Evolutionary conservation across 2,888 invertebrate genomes (phyloP).

Genomic region (Gisinianus flammeolus): DNA sequence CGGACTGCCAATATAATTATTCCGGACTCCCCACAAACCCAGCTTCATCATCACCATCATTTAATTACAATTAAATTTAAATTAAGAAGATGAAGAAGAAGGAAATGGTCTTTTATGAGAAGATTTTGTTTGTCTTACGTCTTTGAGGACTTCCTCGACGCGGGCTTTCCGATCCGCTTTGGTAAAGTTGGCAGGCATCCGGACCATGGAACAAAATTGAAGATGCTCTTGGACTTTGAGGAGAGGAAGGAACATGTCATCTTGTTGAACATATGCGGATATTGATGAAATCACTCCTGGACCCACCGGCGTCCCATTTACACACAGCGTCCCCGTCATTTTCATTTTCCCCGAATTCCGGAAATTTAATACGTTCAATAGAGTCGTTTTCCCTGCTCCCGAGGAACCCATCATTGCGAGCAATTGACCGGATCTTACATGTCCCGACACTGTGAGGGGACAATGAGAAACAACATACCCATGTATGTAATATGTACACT

Average conservation of each 20-base stretch:
- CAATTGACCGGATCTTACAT: conserved; percentile 6
- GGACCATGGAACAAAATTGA: conserved; percentile 64
- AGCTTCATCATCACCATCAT: conserved; percentile 68
- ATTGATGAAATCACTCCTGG: conserved; percentile 75
- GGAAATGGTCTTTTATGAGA: neutral
- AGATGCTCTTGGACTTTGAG: conserved; percentile 62
- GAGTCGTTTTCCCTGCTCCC: conserved; percentile 87
- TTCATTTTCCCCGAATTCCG: conserved; percentile 71
- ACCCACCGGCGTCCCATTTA: conserved; percentile 78
- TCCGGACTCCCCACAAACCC: conserved; percentile 84
- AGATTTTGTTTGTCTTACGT: conserved; percentile 63
- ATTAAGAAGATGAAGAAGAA: neutral
- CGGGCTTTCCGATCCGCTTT: conserved; percentile 75
- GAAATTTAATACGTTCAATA: conserved; percentile 86
- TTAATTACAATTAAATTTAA: conserved; percentile 33
- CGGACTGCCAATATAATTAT: conserved; percentile 87
- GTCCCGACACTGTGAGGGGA: neutral
- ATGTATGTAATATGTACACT: no score
- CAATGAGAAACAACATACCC: no score
- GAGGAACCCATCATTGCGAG: neutral
- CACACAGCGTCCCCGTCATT: conserved; percentile 67
- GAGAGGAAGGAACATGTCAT: conserved; percentile 89
- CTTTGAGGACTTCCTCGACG: conserved; percentile 84
- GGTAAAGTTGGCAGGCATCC: conserved; percentile 80
- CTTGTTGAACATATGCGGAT: conserved; percentile 92